A percentile compares a stretch with the other conserved stretches of the same genome.
phyloP scores from a whole-genome alignment of 2,113 vertebrate genomes.

The Prionailurus viverrinus region DNA sequence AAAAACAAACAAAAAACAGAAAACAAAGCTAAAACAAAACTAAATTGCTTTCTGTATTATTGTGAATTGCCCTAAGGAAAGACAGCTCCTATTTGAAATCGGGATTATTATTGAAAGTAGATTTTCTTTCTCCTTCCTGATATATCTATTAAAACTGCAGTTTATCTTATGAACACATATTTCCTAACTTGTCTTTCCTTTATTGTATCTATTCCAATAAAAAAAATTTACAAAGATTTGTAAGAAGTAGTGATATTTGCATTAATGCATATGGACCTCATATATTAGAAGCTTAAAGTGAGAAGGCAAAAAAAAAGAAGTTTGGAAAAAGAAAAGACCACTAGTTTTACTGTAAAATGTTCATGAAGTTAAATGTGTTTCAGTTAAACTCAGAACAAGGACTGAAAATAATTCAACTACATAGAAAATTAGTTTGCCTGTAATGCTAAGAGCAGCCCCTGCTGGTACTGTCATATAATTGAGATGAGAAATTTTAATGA shows the following conservation, averaged over 20 bases:
- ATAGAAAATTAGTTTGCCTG: slow-evolving; percentile 61
- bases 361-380: slow-evolving; percentile 48
- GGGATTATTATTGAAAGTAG: background rate
- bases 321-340: background rate
- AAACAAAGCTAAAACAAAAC: background rate
- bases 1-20: background rate
- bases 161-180: slow-evolving; percentile 4
- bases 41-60: background rate
- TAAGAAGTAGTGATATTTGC: background rate
- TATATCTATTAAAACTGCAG: background rate
- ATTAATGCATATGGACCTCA: background rate
- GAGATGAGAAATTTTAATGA: slow-evolving; percentile 22
- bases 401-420: slow-evolving; percentile 39
- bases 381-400: background rate
- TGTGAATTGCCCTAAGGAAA: background rate
- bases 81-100: background rate
- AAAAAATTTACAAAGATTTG: background rate
- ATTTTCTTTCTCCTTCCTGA: background rate
- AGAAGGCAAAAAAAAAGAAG: background rate
- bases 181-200: slow-evolving; percentile 6
- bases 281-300: background rate
- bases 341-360: background rate
- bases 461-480: slow-evolving; percentile 61
- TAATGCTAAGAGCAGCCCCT: slow-evolving; percentile 79
- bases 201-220: background rate